phyloP scores from a whole-genome alignment of 2,797 vertebrate genomes.

The Hemitrygon akajei region DNA sequence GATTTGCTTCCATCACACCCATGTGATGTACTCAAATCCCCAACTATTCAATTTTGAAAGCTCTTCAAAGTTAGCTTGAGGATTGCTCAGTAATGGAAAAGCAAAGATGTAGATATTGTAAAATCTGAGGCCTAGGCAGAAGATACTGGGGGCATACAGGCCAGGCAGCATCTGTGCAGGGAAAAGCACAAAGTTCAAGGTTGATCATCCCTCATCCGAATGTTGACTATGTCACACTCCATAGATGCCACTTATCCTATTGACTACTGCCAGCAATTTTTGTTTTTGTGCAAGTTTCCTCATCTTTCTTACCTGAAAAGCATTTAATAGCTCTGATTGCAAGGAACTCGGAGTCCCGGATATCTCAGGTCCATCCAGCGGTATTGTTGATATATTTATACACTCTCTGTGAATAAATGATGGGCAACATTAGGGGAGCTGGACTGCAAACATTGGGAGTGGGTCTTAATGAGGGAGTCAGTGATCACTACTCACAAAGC shows the following conservation, averaged over 20 bases:
- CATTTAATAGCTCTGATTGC: conserved; percentile 69
- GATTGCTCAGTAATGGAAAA: no score
- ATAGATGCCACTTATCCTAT: neutral
- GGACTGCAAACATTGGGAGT: conserved; percentile 32
- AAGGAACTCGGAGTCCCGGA: conserved; percentile 61
- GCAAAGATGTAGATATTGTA: no score
- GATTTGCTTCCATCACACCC: no score
- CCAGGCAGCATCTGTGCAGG: no score
- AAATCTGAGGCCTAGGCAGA: no score
- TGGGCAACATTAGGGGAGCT: conserved; percentile 43
- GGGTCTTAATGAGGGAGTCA: neutral
- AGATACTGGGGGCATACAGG: no score
- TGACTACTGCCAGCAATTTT: neutral
- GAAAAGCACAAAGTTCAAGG: no score
- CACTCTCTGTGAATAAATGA: conserved; percentile 47
- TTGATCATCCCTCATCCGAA: no score
- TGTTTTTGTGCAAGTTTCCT: neutral
- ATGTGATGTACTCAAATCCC: no score
- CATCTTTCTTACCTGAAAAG: conserved; percentile 65
- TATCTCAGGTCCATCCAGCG: conserved; percentile 57
- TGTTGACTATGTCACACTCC: no score
- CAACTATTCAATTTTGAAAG: no score
- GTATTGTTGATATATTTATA: conserved; percentile 55
- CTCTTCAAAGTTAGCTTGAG: no score
- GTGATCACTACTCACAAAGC: conserved; percentile 60